Percentiles rank a stretch among this genome's conserved stretches.
Evolutionary conservation across 2,113 vertebrate genomes (phyloP).

Genomic region (Chaetodon auriga): DNA sequence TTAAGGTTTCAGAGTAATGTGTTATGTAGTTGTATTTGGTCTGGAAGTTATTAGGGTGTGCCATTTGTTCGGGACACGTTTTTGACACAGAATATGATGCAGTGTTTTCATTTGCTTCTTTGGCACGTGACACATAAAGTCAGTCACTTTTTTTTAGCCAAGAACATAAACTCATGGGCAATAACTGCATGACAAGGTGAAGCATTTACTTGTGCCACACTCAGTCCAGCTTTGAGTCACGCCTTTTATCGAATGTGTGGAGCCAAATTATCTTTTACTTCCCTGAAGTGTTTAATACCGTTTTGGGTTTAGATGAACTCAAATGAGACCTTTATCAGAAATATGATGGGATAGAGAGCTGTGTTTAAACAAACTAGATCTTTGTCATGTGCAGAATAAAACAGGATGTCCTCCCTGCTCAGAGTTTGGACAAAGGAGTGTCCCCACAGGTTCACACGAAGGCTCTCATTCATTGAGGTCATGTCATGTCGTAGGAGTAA

Average conservation of each 20-base stretch:
- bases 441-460: constrained; percentile 16
- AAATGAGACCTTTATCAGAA: not conserved
- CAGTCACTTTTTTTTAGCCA: not conserved
- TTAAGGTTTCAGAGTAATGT: not conserved
- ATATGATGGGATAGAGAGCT: not conserved
- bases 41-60: not conserved
- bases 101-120: not conserved
- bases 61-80: not conserved
- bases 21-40: not conserved
- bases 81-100: not conserved
- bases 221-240: not conserved
- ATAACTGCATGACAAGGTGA: not conserved
- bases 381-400: constrained; percentile 24
- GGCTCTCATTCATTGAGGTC: not conserved
- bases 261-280: not conserved
- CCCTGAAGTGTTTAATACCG: not conserved
- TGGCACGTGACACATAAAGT: not conserved
- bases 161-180: not conserved
- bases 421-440: constrained; percentile 31
- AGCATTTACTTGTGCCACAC: not conserved
- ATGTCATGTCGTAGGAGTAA: not conserved
- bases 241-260: not conserved
- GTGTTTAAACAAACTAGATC: constrained; percentile 25
- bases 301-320: not conserved
- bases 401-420: constrained; percentile 52